Conservation (phyloP, 2,797 vertebrate species). For the Poecilia wingei region DNA sequence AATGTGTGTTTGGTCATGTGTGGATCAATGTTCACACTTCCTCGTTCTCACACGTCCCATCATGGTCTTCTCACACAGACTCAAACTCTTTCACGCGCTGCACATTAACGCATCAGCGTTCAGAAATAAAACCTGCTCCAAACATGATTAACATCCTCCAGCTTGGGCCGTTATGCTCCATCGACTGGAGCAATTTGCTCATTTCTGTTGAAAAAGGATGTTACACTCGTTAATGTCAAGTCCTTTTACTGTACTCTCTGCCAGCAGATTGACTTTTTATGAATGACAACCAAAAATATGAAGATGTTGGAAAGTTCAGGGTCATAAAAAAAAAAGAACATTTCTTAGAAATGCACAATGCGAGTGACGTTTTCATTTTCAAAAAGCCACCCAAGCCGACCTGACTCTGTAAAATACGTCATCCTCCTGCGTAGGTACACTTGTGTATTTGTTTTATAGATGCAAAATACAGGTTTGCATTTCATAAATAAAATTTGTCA, state of each 20-base stretch:
- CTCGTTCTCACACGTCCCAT: conserved; percentile 4
- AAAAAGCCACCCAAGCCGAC: background rate
- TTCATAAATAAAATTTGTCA: background rate
- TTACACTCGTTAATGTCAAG: background rate
- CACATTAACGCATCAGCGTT: background rate
- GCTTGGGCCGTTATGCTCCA: too few species aligned
- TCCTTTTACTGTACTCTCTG: background rate
- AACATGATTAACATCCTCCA: too few species aligned
- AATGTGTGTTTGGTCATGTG: conserved; percentile 23
- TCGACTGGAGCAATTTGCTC: background rate
- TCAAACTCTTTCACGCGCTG: background rate
- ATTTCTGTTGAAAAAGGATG: background rate
- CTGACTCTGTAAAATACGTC: background rate
- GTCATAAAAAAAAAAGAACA: background rate
- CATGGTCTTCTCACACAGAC: conserved; percentile 17
- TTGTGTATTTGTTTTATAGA: background rate
- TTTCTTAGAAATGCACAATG: background rate
- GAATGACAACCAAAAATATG: background rate
- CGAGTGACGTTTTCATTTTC: background rate
- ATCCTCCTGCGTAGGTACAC: background rate
- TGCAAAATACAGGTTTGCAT: background rate
- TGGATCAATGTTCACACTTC: conserved; percentile 22
- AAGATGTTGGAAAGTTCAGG: background rate
- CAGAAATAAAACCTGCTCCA: background rate
- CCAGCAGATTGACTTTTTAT: background rate